A percentile compares a stretch with the other conserved stretches of the same genome.
phyloP scores from a whole-genome alignment of 2,797 vertebrate species.

The Fistularia tabacaria region DNA sequence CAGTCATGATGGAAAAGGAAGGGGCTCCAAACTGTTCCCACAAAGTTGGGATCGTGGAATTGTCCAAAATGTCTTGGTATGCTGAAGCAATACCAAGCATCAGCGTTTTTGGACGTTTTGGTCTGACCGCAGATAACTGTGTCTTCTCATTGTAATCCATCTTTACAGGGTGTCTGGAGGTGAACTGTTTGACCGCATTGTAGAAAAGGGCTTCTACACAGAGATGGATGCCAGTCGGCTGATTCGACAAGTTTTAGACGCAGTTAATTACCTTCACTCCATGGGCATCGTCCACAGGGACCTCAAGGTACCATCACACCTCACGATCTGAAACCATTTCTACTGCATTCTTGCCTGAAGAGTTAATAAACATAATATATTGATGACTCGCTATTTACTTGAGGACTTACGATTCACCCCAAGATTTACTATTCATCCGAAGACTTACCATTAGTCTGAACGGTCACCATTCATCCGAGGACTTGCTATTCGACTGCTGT shows the following conservation, averaged over 20 bases:
- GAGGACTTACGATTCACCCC: too few species aligned
- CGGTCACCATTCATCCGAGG: too few species aligned
- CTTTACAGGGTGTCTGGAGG: slow-evolving; percentile 87
- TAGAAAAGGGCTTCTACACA: slow-evolving; percentile 96
- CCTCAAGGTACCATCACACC: slow-evolving; percentile 80
- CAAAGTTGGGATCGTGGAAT: too few species aligned
- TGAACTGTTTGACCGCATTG: slow-evolving; percentile 93
- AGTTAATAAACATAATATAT: too few species aligned
- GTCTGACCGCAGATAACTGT: neutral
- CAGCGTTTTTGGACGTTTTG: neutral
- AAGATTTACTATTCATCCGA: too few species aligned
- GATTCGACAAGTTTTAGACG: slow-evolving; percentile 91
- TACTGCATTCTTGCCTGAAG: neutral
- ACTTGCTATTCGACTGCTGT: too few species aligned
- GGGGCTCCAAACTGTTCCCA: too few species aligned
- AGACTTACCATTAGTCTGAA: too few species aligned
- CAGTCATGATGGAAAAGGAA: too few species aligned
- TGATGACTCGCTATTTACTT: too few species aligned
- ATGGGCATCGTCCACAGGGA: slow-evolving; percentile 96
- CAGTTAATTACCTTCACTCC: slow-evolving; percentile 92
- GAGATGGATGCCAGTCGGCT: slow-evolving; percentile 95
- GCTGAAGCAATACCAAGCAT: too few species aligned
- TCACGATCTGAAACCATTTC: neutral
- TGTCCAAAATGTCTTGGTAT: too few species aligned
- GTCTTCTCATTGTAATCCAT: neutral